Base-by-base conservation (phyloP, 23 tunicate genomes). In the Ciona savignyi region DNA sequence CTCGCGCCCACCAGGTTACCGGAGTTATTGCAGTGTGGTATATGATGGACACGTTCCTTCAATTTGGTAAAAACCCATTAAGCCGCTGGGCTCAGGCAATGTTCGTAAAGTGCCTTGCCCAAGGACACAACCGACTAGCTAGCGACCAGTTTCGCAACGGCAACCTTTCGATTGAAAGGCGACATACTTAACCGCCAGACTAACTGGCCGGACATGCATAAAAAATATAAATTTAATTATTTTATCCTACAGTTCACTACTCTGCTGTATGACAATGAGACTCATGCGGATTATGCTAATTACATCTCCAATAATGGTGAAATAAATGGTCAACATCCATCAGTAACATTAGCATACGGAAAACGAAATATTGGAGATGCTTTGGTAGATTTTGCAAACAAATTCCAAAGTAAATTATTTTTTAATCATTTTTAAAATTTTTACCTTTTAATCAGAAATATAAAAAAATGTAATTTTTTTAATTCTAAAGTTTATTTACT, bases 271-370 rank as follows among this genome's bases (percentile, higher is more conserved):
- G 72, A 77, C 49, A 33, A 77, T 30, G 42, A 9, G 23, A 32
- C 63, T 23, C 63, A 66, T n/a, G 35, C 62, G 26, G n/a, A 2
- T 20, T 3, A 24, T 15, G 63, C 72, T 22, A 30, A 77, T 35
- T 42, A 23, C 63, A 65, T 77, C 11, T 66, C 72, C 30, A 29
- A 68, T 64, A 26, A 66, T 66, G 64, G 34, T 63, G 28, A 63
- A 63, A 22, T 23, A 22, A 22, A 20, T 4, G 22, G 6, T 63
- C 15, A 25, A 22, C 24, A 25, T 63, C 4, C 67, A 9, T 9
- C 28, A 9, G 22, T 22, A 9, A 4, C 67, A 20, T 63, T 63
- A 15, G 9, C 24, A 9, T 29, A 25, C 4, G 23, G 25, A 6
- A 9, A 6, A n/a, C 24, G 81, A 66, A 27, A 77, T 27, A 51